These are phyloP conservation scores for Cosmopolites sordidus DNA, from an alignment of 2,888 invertebrate genomes.

Conservation along the genomic window DNA sequence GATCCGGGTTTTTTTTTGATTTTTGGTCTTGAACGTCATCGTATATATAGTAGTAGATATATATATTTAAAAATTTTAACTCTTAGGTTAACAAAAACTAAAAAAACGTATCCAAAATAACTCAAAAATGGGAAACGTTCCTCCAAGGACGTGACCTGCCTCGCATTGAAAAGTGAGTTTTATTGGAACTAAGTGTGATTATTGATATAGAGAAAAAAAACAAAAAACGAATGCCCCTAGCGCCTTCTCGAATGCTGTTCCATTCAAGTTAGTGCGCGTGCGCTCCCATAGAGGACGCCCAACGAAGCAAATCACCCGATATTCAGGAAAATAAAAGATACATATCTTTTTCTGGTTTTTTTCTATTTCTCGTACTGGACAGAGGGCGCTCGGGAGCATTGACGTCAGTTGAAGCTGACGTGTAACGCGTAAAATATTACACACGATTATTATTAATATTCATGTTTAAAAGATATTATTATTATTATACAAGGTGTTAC, in stretches of 20 bases:
- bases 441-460: conserved; percentile 54
- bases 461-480: conserved; percentile 47
- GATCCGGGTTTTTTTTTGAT: conserved; percentile 13
- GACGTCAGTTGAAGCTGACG: background rate
- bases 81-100: conserved; percentile 44
- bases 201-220: conserved; percentile 50
- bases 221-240: background rate
- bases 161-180: conserved; percentile 70
- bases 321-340: background rate
- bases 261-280: too few relatives aligned
- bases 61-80: conserved; percentile 49
- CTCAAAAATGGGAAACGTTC: conserved; percentile 52
- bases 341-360: background rate
- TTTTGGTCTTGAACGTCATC: conserved; percentile 31
- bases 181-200: conserved; percentile 74
- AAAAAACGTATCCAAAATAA: conserved; percentile 50
- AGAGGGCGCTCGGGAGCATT: background rate
- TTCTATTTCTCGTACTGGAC: background rate
- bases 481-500: conserved; percentile 28
- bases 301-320: too few relatives aligned
- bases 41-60: conserved; percentile 52
- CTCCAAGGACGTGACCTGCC: conserved; percentile 55
- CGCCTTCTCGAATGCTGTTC: background rate
- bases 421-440: conserved; percentile 40
- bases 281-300: too few relatives aligned